Evolutionary conservation across 2,113 vertebrate genomes (phyloP), one percentile per base, ranked within the genome.

Genomic region (Puntigrus tetrazona): DNA sequence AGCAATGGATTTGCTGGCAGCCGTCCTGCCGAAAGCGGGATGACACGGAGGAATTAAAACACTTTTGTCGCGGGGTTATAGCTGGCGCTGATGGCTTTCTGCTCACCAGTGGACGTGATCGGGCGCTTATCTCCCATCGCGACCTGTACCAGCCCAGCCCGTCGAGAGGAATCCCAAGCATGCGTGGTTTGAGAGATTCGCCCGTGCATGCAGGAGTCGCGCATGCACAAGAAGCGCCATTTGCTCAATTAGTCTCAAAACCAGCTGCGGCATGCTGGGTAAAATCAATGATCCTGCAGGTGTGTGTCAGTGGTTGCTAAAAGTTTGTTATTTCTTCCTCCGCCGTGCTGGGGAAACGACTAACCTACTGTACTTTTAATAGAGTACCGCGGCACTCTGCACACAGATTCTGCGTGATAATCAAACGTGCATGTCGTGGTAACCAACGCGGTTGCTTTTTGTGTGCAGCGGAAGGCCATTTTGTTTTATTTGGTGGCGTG

Each of bases 61-160:
- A 73, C 43, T 38, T 83, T 72, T 83, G 65, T 36, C 29, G 20
- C 57, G 27, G 43, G 50, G 67, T 78, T 55, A 57, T 43, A 29
- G 29, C 63, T n/a, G 9, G 34, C 18, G 45, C 81, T 72, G 70
- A 13, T 73, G 38, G 75, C 50, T 80, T 69, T 41, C 70, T 36
- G 72, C 22, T 47, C 43, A 22, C n/a, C 73, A 80, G 69, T 29
- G 36, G 63, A 61, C n/a, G n/a, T n/a, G n/a, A n/a, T n/a, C n/a
- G n/a, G n/a, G n/a, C n/a, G n/a, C n/a, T 81, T 84, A 84, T 84
- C 86, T 70, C 36, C 50, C 22, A 81, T 70, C 82, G 76, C 27
- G 41, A 59, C 47, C 52, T 50, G 3, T 70, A 74, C 10, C 38
- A 61, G 55, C 72, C 45, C 73, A 57, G 65, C 41, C 67, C 67